Base-by-base conservation (phyloP, 2,797 vertebrate genomes). In the Gymnopithys bicolor region DNA sequence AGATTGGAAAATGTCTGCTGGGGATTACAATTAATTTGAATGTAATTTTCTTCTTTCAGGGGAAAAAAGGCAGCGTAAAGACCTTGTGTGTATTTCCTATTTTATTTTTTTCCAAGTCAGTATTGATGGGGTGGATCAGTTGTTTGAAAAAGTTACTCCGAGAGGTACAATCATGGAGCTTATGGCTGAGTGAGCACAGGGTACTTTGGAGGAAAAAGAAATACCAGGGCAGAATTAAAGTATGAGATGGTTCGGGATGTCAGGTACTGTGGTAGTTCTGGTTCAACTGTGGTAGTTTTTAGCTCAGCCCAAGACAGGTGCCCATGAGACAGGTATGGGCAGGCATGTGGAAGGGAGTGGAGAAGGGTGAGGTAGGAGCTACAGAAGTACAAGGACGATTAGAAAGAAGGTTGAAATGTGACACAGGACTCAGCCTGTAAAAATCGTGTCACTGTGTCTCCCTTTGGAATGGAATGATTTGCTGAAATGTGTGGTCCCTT, bases 401-500 rank as follows among this genome's bases (percentile, higher is more conserved):
- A 68, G 82, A 51, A 69, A n/a, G 81, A 23, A 60, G 82, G 69
- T 55, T 1, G 6, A 35, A 43, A 19, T 7, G 62, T 62, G 46
- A 39, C 66, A 10, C 1, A 1, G 10, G 55, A 25, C 22, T 87
- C 0, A 0, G 67, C 45, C 86, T 87, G 43, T 58, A 13, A 32
- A 28, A 39, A 27, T 46, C 18, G 28, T 30, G 35, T 80, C 52
- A 1, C 28, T 81, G 58, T 0, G 1, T 45, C 46, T 25, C 48
- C 70, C 27, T 2, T 39, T 1, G 0, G 49, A 37, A 8, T 1
- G 4, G 45, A 73, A 6, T 0, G 33, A 14, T 62, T 59, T 43
- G 21, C 63, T 64, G 1, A 51, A 37, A 6, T 0, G 1, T 0
- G 1, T 11, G 48, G 21, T 73, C n/a, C 0, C 1, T 4, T 37